These are phyloP conservation scores for Chaetogeoica ovagalla DNA, from an alignment of 2,888 invertebrate genomes.

Conservation along the genomic window DNA sequence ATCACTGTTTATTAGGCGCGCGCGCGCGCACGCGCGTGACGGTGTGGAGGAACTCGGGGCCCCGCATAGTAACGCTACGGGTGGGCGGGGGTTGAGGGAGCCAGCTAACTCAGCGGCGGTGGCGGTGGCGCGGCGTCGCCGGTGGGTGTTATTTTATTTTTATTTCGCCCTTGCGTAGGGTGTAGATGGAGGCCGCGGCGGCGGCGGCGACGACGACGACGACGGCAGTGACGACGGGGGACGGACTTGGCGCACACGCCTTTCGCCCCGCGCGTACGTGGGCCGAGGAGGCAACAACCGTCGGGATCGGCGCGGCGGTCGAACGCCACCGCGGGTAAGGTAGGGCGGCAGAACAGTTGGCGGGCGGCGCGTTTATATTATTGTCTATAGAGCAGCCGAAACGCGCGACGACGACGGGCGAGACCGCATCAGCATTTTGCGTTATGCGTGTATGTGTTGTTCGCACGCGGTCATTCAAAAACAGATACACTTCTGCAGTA, in stretches of 20 bases:
- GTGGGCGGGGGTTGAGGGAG: no score
- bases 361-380: slow-evolving; percentile 15
- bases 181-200: not conserved
- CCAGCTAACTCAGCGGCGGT: not conserved
- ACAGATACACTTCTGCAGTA: slow-evolving; percentile 31
- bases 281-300: slow-evolving; percentile 7
- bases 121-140: slow-evolving; percentile 10
- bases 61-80: no score
- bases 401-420: not conserved
- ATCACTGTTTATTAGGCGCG: slow-evolving; percentile 46
- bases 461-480: slow-evolving; percentile 36
- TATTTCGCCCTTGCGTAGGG: not conserved
- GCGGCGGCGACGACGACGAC: slow-evolving; percentile 1
- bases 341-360: not conserved
- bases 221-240: slow-evolving; percentile 34
- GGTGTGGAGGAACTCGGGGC: not conserved
- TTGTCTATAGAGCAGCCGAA: not conserved
- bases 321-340: no score
- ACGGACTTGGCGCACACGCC: slow-evolving; percentile 37
- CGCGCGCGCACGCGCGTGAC: not conserved
- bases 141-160: slow-evolving; percentile 31
- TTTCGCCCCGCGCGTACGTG: not conserved
- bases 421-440: not conserved
- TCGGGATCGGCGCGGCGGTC: not conserved
- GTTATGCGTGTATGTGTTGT: not conserved